Conservation (phyloP, 2,797 vertebrate species). For the Florisuga fusca region DNA sequence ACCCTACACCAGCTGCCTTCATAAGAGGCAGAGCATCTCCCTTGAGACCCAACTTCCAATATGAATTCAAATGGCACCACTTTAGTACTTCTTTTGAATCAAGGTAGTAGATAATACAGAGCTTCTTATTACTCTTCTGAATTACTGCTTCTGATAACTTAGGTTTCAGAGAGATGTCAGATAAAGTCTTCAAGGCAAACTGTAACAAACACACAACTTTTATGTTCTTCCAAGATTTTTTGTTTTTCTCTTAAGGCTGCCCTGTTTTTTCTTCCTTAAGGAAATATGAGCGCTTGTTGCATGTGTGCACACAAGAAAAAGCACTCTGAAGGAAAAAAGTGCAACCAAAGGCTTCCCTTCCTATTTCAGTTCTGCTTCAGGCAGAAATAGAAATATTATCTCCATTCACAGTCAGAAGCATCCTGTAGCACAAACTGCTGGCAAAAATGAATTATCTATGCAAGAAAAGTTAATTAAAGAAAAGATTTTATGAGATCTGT, state of each 20-base stretch:
- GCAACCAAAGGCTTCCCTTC: constrained; percentile 13
- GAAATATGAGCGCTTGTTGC: background rate
- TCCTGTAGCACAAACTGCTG: background rate
- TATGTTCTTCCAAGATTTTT: constrained; percentile 46
- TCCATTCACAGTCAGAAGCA: background rate
- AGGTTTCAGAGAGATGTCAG: constrained; percentile 44
- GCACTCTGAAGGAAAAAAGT: constrained; percentile 6
- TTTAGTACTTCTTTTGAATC: background rate
- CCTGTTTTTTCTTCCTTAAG: constrained; percentile 51
- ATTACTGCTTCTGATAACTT: constrained; percentile 41
- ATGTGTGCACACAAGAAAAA: background rate
- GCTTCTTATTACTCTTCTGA: background rate
- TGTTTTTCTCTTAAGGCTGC: constrained; percentile 10
- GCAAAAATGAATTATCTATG: constrained; percentile 27
- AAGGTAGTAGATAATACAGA: background rate
- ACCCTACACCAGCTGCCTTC: background rate
- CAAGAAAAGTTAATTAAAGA: constrained; percentile 11
- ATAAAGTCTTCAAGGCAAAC: constrained; percentile 55
- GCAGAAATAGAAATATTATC: constrained; percentile 4
- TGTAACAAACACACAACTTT: constrained; percentile 31
- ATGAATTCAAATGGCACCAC: background rate
- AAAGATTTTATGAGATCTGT: background rate
- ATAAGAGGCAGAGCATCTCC: background rate
- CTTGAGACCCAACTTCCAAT: background rate
- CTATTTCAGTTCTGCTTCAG: constrained; percentile 30